Base-by-base conservation (phyloP, 2,888 invertebrate genomes). In the Pristionchus japonicus region DNA sequence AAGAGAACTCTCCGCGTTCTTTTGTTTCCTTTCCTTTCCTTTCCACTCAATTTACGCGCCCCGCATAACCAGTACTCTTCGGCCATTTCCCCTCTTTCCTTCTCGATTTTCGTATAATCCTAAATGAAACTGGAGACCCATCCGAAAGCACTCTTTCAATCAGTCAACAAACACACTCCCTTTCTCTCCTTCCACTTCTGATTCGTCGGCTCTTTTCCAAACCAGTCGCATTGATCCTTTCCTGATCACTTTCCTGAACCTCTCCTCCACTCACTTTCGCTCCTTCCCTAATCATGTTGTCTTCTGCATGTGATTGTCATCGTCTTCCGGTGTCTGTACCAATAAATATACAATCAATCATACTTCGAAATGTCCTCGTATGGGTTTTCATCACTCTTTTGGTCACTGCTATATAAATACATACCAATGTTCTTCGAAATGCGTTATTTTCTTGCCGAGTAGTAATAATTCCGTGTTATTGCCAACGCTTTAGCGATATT, bases 211-310 rank as follows among this genome's bases (percentile, higher is more conserved):
- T 77, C 77, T 40, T 74, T 77, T 31, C 77, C 77, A 77, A 77
- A 77, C 77, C 77, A 77, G 77, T 77, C 77, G 77, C n/a, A 17
- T n/a, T 47, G 77, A 77, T 77, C 77, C 20, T n/a, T 77, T n/a
- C 23, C 27, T 23, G 77, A 27, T 77, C 77, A 74, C 74, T 47
- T 70, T 70, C 70, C 70, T 70, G 70, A 70, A 70, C 70, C 37
- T 6, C n/a, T 70, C 70, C n/a, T n/a, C n/a, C n/a, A n/a, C n/a
- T n/a, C n/a, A n/a, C n/a, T n/a, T n/a, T n/a, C n/a, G n/a, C 31
- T 13, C 31, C 67, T 31, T 67, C 37, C 70, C 23, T 64, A 64
- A 34, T 64, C 31, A 64, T 64, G 31, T 64, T 64, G 31, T 64
- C 31, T 31, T 13, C 64, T 27, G 13, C 61, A 15, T 20, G n/a